Conservation (phyloP, 2,888 invertebrate genomes). For the Odontocerum albicorne region DNA sequence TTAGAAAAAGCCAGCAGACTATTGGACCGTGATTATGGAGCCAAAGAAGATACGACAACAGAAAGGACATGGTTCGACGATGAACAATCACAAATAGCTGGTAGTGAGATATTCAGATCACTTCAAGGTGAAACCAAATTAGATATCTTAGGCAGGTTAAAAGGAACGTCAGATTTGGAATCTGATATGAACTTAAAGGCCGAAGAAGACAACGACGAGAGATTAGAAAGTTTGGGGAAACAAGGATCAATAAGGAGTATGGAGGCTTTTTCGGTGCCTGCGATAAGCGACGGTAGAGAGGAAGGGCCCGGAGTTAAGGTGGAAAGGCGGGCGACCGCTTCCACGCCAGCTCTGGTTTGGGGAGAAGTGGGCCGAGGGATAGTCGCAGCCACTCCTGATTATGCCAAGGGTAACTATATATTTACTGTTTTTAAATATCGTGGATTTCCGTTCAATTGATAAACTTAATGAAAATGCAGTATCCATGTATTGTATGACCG, state of each 20-base stretch:
- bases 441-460: no score
- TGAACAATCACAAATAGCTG: no score
- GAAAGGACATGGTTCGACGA: slow-evolving; percentile 9
- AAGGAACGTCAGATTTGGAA: no score
- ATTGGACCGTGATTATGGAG: slow-evolving; percentile 8
- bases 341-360: slow-evolving; percentile 30
- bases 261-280: slow-evolving; percentile 4
- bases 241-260: slow-evolving; percentile 1
- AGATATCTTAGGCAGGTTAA: no score
- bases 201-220: slow-evolving; percentile 3
- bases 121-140: no score
- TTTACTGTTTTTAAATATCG: no score
- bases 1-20: slow-evolving; percentile 12
- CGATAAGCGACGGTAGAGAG: slow-evolving; percentile 11
- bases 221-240: slow-evolving; percentile 14
- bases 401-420: slow-evolving; percentile 30
- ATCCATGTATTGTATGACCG: no score
- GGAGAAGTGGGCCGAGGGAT: slow-evolving; percentile 34
- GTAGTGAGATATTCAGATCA: no score
- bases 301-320: neutral
- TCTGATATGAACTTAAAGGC: no score
- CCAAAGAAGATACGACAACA: neutral
- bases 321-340: slow-evolving; percentile 5
- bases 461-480: no score
- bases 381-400: slow-evolving; percentile 28